phyloP scores from a whole-genome alignment of 2,888 invertebrate genomes.

The Ormyrus labotus region DNA sequence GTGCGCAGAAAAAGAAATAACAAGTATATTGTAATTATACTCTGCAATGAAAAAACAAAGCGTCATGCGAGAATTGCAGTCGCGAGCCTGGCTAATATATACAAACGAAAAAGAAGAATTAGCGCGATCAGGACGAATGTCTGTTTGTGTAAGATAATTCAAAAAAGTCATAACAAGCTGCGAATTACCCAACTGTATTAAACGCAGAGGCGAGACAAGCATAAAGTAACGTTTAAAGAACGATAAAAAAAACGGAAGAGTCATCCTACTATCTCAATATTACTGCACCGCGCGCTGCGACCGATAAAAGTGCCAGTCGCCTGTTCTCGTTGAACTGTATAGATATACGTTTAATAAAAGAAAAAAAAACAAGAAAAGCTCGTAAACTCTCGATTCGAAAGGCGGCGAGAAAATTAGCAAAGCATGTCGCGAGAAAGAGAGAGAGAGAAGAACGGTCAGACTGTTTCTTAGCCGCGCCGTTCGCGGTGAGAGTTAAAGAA shows the following conservation, averaged over 20 bases:
- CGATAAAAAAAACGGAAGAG: not conserved
- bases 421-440: too few species aligned
- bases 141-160: slow-evolving; percentile 1
- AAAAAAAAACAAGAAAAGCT: too few species aligned
- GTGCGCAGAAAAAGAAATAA: not conserved
- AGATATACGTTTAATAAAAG: too few species aligned
- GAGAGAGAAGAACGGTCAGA: too few species aligned
- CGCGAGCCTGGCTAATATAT: not conserved
- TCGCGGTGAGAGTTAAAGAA: too few species aligned
- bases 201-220: slow-evolving; percentile 4
- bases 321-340: too few species aligned
- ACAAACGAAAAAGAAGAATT: not conserved
- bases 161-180: slow-evolving; percentile 9
- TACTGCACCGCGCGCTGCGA: too few species aligned
- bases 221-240: not conserved
- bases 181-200: slow-evolving; percentile 1
- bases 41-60: not conserved
- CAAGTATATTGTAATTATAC: not conserved
- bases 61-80: slow-evolving; percentile 12
- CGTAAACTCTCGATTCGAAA: too few species aligned
- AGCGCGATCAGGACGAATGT: not conserved
- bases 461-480: too few species aligned
- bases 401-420: too few species aligned
- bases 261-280: slow-evolving; percentile 3
- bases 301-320: too few species aligned